Conservation (phyloP, 2,888 invertebrate genomes). For the Apoda limacodes region DNA sequence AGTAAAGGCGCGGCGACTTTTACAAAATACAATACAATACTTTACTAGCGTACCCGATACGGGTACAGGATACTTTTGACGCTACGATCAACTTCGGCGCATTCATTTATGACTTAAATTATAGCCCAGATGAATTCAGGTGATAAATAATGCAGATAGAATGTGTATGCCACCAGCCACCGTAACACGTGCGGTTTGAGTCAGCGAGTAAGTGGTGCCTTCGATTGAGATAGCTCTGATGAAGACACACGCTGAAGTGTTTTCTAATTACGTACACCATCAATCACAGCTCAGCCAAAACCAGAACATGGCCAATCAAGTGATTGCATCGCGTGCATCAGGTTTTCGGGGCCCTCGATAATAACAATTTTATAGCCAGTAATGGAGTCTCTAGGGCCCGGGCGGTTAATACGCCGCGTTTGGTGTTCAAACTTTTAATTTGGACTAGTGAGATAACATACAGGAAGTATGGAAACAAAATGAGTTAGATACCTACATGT, state of each 20-base stretch:
- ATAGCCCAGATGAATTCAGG: no score
- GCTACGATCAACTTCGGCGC: no score
- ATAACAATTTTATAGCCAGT: slow-evolving; percentile 69
- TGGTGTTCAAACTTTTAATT: slow-evolving; percentile 59
- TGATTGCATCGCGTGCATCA: slow-evolving; percentile 70
- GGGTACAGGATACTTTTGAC: no score
- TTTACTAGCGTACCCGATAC: no score
- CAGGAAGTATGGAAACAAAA: slow-evolving; percentile 40
- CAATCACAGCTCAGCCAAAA: slow-evolving; percentile 56
- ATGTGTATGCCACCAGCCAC: no score
- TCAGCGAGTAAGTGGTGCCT: slow-evolving; percentile 63
- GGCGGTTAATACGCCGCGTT: slow-evolving; percentile 50
- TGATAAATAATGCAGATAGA: no score
- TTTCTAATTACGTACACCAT: slow-evolving; percentile 68
- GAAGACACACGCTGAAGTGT: slow-evolving; percentile 69
- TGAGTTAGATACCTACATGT: slow-evolving; percentile 36
- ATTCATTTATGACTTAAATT: no score
- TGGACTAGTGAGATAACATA: slow-evolving; percentile 36
- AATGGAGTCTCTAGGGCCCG: slow-evolving; percentile 69
- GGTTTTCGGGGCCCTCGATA: slow-evolving; percentile 68
- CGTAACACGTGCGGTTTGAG: slow-evolving; percentile 60
- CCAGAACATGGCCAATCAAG: slow-evolving; percentile 68
- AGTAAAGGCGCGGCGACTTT: no score
- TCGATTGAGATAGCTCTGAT: slow-evolving; percentile 64
- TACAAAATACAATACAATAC: no score